These are phyloP conservation scores for Drosophila dunni DNA, from an alignment of 1,140 invertebrate genomes.

Conservation along the genomic window DNA sequence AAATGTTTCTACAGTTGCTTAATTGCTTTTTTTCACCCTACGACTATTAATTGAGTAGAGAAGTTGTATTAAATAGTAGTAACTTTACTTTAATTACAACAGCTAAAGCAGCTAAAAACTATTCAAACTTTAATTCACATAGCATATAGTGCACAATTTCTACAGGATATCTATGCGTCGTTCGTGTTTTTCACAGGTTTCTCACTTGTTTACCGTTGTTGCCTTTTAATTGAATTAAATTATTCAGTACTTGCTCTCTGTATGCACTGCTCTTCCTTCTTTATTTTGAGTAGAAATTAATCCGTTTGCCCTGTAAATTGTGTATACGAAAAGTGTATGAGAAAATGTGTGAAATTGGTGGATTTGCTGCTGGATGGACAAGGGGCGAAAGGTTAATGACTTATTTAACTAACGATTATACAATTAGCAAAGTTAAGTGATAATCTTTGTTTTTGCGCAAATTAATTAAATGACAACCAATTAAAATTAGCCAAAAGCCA, in stretches of 20 bases:
- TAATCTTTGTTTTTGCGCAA: slow-evolving; percentile 31
- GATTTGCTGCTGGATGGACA: background rate
- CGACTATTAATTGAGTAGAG: background rate
- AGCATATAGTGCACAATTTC: background rate
- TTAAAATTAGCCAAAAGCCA: slow-evolving; percentile 29
- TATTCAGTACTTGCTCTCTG: slow-evolving; percentile 56
- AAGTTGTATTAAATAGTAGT: background rate
- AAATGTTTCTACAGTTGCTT: slow-evolving; percentile 27
- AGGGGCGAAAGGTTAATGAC: slow-evolving; percentile 5
- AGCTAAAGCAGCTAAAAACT: too few relatives aligned
- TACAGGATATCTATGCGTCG: background rate
- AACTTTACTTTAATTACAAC: background rate
- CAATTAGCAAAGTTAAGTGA: slow-evolving; percentile 30
- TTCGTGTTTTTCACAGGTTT: background rate
- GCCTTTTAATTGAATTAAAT: slow-evolving; percentile 72
- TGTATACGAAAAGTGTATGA: background rate
- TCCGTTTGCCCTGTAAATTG: slow-evolving; percentile 15
- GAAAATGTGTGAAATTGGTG: background rate
- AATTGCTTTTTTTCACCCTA: slow-evolving; percentile 5
- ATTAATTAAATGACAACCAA: slow-evolving; percentile 42
- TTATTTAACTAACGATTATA: slow-evolving; percentile 31
- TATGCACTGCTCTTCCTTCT: slow-evolving; percentile 4
- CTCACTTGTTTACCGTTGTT: slow-evolving; percentile 4
- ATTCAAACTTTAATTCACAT: background rate
- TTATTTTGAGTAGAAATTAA: slow-evolving; percentile 17